phyloP scores from a whole-genome alignment of 2,888 invertebrate genomes.

The Torymus aiolomorphi region DNA sequence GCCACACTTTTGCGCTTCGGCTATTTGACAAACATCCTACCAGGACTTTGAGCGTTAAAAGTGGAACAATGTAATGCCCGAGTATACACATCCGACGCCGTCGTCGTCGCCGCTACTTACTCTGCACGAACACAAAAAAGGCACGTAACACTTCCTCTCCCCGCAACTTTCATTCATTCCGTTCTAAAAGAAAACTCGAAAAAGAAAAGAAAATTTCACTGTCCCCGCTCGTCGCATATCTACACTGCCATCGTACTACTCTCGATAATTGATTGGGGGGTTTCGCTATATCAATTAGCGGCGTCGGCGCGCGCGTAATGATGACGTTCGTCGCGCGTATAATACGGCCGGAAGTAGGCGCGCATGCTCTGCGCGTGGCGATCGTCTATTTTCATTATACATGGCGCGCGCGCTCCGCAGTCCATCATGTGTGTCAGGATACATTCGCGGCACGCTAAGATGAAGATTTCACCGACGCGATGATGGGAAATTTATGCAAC shows the following conservation, averaged over 20 bases:
- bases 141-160: background rate
- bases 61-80: conserved; percentile 1
- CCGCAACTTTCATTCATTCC: conserved; percentile 8
- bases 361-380: conserved; percentile 15
- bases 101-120: too few species aligned
- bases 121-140: background rate
- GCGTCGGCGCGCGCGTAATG: conserved; percentile 7
- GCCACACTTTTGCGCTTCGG: too few species aligned
- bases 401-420: background rate
- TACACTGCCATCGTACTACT: background rate
- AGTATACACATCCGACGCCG: too few species aligned
- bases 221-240: background rate
- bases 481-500: conserved; percentile 65
- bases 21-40: background rate
- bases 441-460: conserved; percentile 20
- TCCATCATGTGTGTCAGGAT: conserved; percentile 40
- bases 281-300: conserved; percentile 28
- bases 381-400: conserved; percentile 53
- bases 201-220: background rate
- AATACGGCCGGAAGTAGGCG: conserved; percentile 51
- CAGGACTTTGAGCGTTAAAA: background rate
- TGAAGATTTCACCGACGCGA: conserved; percentile 57
- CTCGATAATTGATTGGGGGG: conserved; percentile 22
- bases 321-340: conserved; percentile 3
- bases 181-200: background rate